These are phyloP conservation scores for Drosophila prolongata DNA, from an alignment of 2,888 invertebrate genomes.

Conservation along the genomic window DNA sequence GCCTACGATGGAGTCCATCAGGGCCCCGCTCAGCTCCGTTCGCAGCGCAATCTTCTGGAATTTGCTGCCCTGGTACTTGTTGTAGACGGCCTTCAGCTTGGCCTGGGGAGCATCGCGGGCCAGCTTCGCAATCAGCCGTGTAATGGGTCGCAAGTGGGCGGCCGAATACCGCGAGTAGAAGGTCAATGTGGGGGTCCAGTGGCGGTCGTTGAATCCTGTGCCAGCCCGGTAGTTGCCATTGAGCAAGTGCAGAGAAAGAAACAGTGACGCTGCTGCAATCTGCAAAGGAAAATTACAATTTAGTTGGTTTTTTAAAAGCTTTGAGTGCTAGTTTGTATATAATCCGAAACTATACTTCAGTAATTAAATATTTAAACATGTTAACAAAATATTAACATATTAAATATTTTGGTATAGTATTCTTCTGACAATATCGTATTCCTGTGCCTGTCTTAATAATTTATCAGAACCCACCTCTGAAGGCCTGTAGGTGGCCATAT, in stretches of 20 bases:
- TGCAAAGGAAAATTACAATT: slow-evolving; percentile 31
- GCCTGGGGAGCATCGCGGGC: slow-evolving; percentile 89
- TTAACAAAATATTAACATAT: too few relatives aligned
- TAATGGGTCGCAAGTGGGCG: slow-evolving; percentile 88
- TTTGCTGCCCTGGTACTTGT: slow-evolving; percentile 87
- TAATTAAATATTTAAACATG: too few relatives aligned
- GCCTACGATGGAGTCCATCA: slow-evolving; percentile 79
- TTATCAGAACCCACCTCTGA: slow-evolving; percentile 89
- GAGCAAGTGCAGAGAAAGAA: slow-evolving; percentile 81
- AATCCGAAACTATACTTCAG: too few relatives aligned
- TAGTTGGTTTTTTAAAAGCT: too few relatives aligned
- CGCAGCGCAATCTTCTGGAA: slow-evolving; percentile 88
- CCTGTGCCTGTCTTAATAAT: background rate
- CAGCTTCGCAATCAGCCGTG: slow-evolving; percentile 89
- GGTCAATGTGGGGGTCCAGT: slow-evolving; percentile 91
- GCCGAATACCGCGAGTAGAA: slow-evolving; percentile 92
- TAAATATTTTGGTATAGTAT: too few relatives aligned
- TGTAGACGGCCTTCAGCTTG: slow-evolving; percentile 89
- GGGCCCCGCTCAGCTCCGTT: slow-evolving; percentile 85
- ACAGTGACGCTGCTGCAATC: slow-evolving; percentile 83
- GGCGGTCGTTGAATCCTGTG: slow-evolving; percentile 79
- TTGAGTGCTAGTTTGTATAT: too few relatives aligned
- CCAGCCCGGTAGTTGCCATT: slow-evolving; percentile 72
- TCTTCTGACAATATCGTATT: too few relatives aligned
- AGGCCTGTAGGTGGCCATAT: slow-evolving; percentile 91